Evolutionary conservation across 2,113 vertebrate species (phyloP).

Genomic region (Phodopus roborovskii): DNA sequence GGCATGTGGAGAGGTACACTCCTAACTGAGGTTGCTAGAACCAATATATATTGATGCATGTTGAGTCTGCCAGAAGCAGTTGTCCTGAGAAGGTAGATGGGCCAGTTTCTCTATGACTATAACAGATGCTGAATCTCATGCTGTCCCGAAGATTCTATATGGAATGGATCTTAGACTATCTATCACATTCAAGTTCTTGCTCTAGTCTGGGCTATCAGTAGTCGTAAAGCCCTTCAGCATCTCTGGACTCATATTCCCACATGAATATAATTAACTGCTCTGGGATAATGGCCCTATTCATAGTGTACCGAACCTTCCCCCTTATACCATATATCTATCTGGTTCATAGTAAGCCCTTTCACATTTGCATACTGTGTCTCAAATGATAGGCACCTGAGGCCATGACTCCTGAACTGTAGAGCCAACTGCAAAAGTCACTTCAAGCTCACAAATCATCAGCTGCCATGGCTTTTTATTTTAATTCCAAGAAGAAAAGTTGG

Average conservation of each 20-base stretch:
- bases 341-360: not conserved
- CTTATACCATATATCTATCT: rapidly evolving
- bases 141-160: not conserved
- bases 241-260: not conserved
- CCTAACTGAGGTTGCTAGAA: not conserved
- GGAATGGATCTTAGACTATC: not conserved
- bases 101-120: not conserved
- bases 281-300: not conserved
- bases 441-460: not conserved
- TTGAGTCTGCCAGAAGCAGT: not conserved
- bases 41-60: not conserved
- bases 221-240: rapidly evolving
- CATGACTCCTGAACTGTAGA: not conserved
- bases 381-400: not conserved
- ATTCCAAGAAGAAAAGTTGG: slow-evolving; percentile 2
- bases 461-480: not conserved
- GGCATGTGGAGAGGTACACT: not conserved
- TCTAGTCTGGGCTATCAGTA: not conserved
- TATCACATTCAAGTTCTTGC: not conserved
- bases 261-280: not conserved
- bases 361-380: not conserved
- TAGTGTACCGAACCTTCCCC: not conserved
- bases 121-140: not conserved
- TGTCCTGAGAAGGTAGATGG: not conserved
- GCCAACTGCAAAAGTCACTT: not conserved